A percentile compares a stretch with the other conserved stretches of the same genome.
These are phyloP conservation scores for Cyphotilapia sp. DNA, from an alignment of 2,113 vertebrate genomes.

Conservation along the genomic window DNA sequence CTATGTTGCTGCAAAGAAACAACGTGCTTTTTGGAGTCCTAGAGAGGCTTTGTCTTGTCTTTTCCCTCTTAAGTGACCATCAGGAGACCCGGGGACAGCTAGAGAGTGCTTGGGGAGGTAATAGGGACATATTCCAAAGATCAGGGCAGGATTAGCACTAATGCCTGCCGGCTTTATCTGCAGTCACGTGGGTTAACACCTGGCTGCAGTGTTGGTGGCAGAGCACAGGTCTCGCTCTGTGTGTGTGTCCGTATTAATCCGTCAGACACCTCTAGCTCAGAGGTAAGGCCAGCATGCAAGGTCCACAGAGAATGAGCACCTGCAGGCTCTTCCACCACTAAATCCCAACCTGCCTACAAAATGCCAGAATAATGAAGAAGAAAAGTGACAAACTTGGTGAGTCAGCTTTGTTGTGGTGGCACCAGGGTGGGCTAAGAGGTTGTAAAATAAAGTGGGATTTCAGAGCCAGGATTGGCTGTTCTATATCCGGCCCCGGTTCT, in stretches of 20 bases:
- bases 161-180: slow-evolving; percentile 72
- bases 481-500: slow-evolving; percentile 45
- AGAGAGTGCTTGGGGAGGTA: slow-evolving; percentile 54
- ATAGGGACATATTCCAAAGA: slow-evolving; percentile 72
- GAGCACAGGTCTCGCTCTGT: slow-evolving; percentile 32
- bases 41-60: slow-evolving; percentile 34
- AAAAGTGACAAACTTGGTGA: neutral
- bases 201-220: slow-evolving; percentile 55
- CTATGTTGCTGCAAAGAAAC: slow-evolving; percentile 46
- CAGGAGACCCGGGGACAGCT: slow-evolving; percentile 51
- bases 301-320: neutral
- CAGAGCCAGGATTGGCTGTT: slow-evolving; percentile 42
- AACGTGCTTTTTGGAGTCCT: slow-evolving; percentile 31
- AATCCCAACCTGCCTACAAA: neutral
- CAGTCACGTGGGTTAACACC: slow-evolving; percentile 73
- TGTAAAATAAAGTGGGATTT: slow-evolving; percentile 44
- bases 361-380: neutral
- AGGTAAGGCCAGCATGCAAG: slow-evolving; percentile 30
- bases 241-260: slow-evolving; percentile 51
- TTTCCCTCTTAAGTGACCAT: slow-evolving; percentile 46
- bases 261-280: slow-evolving; percentile 45
- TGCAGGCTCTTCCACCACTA: neutral
- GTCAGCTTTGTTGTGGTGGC: neutral
- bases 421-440: neutral
- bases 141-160: slow-evolving; percentile 74